Percentiles rank a stretch among this genome's conserved stretches.
phyloP scores from a whole-genome alignment of 2,797 vertebrate genomes.

The Chloroceryle amazona region DNA sequence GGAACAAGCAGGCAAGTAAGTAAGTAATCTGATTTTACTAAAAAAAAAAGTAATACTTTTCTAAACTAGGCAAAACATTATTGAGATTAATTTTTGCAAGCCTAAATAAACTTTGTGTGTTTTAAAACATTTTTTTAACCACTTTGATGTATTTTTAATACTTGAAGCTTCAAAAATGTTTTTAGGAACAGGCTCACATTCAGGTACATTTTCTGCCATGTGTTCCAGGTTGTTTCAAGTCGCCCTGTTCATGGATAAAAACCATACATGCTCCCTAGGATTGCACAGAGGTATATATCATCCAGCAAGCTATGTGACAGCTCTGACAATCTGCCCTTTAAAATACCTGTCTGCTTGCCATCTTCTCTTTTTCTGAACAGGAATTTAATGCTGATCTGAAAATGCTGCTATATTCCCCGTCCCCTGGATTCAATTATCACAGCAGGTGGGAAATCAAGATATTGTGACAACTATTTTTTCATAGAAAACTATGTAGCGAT shows the following conservation, averaged over 20 bases:
- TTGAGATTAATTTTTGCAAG: background rate
- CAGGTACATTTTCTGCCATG: background rate
- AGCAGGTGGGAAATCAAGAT: background rate
- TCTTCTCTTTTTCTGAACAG: background rate
- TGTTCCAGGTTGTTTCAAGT: background rate
- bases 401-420: background rate
- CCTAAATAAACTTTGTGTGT: background rate
- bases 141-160: background rate
- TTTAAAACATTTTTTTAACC: background rate
- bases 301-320: background rate
- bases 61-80: background rate
- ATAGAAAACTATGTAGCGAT: background rate
- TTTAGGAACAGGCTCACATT: background rate
- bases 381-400: constrained; percentile 8
- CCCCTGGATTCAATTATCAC: background rate
- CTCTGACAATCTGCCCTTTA: background rate
- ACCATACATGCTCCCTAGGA: background rate
- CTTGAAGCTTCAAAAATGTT: background rate
- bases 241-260: background rate
- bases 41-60: background rate
- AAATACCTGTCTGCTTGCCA: background rate
- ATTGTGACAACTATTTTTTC: constrained; percentile 27
- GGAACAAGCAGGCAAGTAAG: background rate
- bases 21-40: background rate
- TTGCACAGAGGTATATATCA: background rate